Percentiles rank a stretch among this genome's conserved stretches.
phyloP scores from a whole-genome alignment of 2,888 invertebrate genomes.

The Yponomeuta malinellus region DNA sequence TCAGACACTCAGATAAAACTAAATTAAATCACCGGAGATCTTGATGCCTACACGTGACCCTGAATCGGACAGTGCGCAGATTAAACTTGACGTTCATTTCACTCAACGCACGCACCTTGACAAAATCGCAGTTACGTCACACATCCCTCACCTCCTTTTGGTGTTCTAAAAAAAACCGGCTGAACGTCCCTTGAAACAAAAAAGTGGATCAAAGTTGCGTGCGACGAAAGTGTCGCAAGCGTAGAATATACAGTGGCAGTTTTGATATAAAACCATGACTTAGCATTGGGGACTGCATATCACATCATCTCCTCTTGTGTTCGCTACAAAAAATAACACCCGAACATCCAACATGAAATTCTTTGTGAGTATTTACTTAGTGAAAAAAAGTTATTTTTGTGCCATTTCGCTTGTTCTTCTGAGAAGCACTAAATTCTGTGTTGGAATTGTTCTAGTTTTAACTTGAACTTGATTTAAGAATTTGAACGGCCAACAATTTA shows the following conservation, averaged over 20 bases:
- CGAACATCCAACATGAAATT: background rate
- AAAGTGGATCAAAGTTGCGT: background rate
- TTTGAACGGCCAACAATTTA: no score
- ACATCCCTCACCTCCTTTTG: constrained; percentile 2
- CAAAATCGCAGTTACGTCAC: background rate
- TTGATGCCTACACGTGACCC: no score
- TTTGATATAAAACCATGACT: background rate
- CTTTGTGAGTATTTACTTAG: background rate
- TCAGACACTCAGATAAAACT: no score
- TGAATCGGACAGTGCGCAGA: no score
- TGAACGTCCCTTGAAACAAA: background rate
- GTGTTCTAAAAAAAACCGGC: constrained; percentile 2
- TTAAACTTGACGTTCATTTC: background rate
- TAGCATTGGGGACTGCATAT: background rate
- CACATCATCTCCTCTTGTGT: background rate
- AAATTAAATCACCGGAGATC: no score
- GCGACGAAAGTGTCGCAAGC: background rate
- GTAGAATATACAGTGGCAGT: background rate
- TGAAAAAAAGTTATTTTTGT: no score
- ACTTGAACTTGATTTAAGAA: no score
- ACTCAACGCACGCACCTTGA: background rate
- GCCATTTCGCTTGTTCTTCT: no score
- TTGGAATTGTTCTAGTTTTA: no score
- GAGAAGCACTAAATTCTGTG: no score
- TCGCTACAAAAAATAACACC: background rate